phyloP scores from a whole-genome alignment of 2,797 vertebrate genomes.

The Iguana delicatissima region DNA sequence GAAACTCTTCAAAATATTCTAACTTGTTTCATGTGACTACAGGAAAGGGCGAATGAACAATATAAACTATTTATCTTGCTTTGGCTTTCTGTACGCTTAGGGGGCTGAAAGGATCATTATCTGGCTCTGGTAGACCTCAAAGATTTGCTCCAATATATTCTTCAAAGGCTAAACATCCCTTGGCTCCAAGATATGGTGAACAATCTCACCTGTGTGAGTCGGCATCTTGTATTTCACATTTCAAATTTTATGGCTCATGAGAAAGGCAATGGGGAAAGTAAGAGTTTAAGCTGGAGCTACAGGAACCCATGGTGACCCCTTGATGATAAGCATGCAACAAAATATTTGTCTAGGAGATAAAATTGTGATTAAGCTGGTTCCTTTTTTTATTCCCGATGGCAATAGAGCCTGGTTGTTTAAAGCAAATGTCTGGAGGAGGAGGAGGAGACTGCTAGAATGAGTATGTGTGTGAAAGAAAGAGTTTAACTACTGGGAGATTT shows the following conservation, averaged over 20 bases:
- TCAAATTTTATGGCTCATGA: slow-evolving; percentile 35
- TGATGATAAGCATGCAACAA: slow-evolving; percentile 41
- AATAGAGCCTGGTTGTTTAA: slow-evolving; percentile 21
- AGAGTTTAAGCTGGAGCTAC: slow-evolving; percentile 4
- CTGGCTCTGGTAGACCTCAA: slow-evolving; percentile 10
- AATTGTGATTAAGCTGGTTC: slow-evolving; percentile 24
- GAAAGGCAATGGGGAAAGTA: slow-evolving; percentile 34
- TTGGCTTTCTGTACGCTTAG: slow-evolving; percentile 27
- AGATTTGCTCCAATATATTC: slow-evolving; percentile 25
- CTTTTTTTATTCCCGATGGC: slow-evolving; percentile 10
- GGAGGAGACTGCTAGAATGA: no score
- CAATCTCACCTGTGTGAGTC: slow-evolving; percentile 3
- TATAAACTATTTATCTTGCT: slow-evolving; percentile 30
- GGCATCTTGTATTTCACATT: background rate
- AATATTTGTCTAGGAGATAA: slow-evolving; percentile 42
- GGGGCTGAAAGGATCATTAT: slow-evolving; percentile 20
- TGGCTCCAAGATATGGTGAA: background rate
- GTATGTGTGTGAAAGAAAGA: background rate
- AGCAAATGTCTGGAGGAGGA: slow-evolving; percentile 33
- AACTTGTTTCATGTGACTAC: slow-evolving; percentile 20
- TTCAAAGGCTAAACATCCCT: background rate
- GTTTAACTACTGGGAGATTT: background rate
- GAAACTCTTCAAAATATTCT: slow-evolving; percentile 15
- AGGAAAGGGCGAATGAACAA: slow-evolving; percentile 20
- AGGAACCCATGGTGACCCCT: slow-evolving; percentile 38